phyloP scores from a whole-genome alignment of 2,113 vertebrate species.

The Plestiodon gilberti region DNA sequence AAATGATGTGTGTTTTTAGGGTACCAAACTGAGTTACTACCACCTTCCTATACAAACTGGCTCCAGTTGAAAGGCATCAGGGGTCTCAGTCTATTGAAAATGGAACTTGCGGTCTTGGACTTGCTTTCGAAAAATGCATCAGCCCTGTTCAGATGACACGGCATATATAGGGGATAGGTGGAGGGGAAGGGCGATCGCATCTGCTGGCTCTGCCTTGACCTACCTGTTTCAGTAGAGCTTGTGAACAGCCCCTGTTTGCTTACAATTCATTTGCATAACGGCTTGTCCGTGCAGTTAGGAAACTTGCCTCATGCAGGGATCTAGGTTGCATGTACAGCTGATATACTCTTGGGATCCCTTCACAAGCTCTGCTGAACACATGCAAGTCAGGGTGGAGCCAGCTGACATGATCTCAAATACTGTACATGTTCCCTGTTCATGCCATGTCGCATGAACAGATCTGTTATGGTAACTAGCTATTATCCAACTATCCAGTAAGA shows the following conservation, averaged over 20 bases:
- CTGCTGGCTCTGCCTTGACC: not conserved
- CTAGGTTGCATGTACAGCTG: not conserved
- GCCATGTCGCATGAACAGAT: not conserved
- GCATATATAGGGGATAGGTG: not conserved
- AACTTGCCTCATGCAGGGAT: not conserved
- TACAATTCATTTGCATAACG: too few relatives aligned
- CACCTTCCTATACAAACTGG: conserved; percentile 61
- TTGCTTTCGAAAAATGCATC: conserved; percentile 41
- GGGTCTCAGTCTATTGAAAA: conserved; percentile 59
- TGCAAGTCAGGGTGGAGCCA: not conserved
- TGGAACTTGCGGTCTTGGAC: conserved; percentile 45
- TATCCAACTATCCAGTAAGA: conserved; percentile 38
- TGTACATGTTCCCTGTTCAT: not conserved
- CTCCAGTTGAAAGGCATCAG: conserved; percentile 61
- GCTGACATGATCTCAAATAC: not conserved
- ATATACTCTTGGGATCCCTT: not conserved
- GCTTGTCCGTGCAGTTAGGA: too few relatives aligned
- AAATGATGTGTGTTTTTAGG: conserved; percentile 52
- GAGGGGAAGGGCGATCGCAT: not conserved
- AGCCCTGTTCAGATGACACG: not conserved
- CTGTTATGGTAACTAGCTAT: conserved; percentile 27
- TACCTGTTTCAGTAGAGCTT: not conserved
- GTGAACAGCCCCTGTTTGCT: not conserved
- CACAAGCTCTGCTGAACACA: not conserved
- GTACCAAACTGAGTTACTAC: conserved; percentile 62